Conservation (phyloP, 1,140 invertebrate genomes). For the Trichonephila clavipes region DNA sequence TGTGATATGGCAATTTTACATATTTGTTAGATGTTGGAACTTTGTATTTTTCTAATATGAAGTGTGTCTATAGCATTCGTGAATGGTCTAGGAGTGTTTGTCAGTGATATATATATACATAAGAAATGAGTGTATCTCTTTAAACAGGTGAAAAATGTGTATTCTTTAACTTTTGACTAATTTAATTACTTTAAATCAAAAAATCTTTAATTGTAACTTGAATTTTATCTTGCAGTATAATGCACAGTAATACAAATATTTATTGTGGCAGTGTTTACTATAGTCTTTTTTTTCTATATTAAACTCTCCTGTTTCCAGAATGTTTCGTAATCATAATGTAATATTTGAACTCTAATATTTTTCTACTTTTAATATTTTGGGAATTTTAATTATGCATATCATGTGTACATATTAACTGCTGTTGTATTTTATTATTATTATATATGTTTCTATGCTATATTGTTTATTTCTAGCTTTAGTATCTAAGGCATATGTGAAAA, state of each 20-base stretch:
- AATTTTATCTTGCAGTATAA: no score
- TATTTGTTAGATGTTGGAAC: constrained; percentile 75
- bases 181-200: neutral
- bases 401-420: neutral
- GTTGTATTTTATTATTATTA: neutral
- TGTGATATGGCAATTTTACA: constrained; percentile 74
- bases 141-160: neutral
- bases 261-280: no score
- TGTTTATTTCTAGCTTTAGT: neutral
- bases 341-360: constrained; percentile 36
- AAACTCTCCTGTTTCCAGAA: neutral
- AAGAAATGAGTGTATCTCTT: neutral
- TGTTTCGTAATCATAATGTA: neutral
- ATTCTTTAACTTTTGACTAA: neutral
- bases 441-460: neutral
- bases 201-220: neutral
- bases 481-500: no score
- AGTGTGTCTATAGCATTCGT: constrained; percentile 19
- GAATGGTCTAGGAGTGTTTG: neutral
- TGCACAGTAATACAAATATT: no score
- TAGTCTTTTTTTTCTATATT: neutral
- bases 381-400: constrained; percentile 33
- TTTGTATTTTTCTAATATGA: constrained; percentile 75
- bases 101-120: constrained; percentile 37
- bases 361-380: constrained; percentile 48